These are phyloP conservation scores for Agrotis segetum DNA, from an alignment of 2,888 invertebrate species.

Conservation along the genomic window DNA sequence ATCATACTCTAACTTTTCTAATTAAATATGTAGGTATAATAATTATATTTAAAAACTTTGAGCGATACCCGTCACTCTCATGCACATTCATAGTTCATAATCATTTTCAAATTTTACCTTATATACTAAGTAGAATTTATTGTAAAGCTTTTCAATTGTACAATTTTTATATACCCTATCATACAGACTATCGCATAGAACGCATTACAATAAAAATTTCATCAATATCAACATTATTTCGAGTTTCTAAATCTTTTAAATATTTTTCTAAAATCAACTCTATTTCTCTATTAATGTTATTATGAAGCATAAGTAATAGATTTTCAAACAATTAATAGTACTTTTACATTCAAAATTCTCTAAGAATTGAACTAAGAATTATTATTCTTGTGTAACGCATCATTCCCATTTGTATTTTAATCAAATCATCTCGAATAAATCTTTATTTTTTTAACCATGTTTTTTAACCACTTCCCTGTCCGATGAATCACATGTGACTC, in stretches of 20 bases:
- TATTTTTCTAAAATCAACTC: background rate
- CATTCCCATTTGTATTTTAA: constrained; percentile 14
- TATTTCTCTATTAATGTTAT: background rate
- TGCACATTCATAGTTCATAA: constrained; percentile 43
- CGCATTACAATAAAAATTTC: constrained; percentile 5
- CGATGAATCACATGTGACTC: too few relatives aligned
- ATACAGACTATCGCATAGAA: constrained; percentile 26
- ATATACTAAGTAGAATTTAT: constrained; percentile 43
- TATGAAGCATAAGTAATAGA: background rate
- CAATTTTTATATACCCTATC: constrained; percentile 41
- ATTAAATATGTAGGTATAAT: background rate
- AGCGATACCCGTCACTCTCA: constrained; percentile 15
- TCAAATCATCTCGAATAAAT: constrained; percentile 13
- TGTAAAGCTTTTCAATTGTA: constrained; percentile 47
- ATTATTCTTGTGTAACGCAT: background rate
- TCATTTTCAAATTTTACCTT: constrained; percentile 40
- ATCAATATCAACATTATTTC: background rate
- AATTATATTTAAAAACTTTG: background rate
- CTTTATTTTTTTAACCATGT: background rate
- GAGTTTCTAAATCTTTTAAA: background rate
- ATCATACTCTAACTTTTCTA: background rate
- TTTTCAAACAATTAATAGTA: background rate
- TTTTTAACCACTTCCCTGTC: too few relatives aligned
- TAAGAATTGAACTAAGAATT: background rate
- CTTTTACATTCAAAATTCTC: background rate